Evolutionary conservation across 2,888 invertebrate species (phyloP), one percentile per base, ranked within the genome.

Genomic region (Zonitis immaculata): DNA sequence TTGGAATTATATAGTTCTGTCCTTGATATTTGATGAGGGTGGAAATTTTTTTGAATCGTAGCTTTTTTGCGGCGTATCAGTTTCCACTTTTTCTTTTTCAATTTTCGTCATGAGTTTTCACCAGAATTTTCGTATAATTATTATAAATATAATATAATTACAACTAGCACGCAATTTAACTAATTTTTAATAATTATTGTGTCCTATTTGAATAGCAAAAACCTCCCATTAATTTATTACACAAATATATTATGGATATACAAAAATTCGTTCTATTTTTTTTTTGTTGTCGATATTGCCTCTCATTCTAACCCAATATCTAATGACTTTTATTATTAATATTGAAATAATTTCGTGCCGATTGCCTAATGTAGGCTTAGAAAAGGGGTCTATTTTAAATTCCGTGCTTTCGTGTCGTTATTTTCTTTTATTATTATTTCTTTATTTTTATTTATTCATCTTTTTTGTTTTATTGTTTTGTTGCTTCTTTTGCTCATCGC

Each of bases 101-200:
- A n/a, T n/a, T n/a, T n/a, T n/a, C n/a, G n/a, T n/a, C n/a, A n/a
- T n/a, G n/a, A n/a, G n/a, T n/a, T n/a, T n/a, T n/a, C n/a, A n/a
- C n/a, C n/a, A n/a, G n/a, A n/a, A n/a, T n/a, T n/a, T n/a, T n/a
- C n/a, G n/a, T n/a, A n/a, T n/a, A n/a, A n/a, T n/a, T n/a, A n/a
- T n/a, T n/a, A n/a, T n/a, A n/a, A n/a, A n/a, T n/a, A n/a, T n/a
- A n/a, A n/a, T n/a, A n/a, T 72, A 73, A 73, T 72, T 69, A 68
- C 70, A 56, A 66, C 60, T 63, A 50, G 67, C 73, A 73, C 73
- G 73, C 72, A 72, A 73, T 71, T 73, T 71, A 70, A 66, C 66
- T 69, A 71, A 71, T 71, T 71, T 71, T 70, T 68, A 69, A 66
- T 67, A 66, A 70, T 70, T 67, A 68, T 66, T 66, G 66, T 64